Percentiles rank a stretch among this genome's conserved stretches.
These are phyloP conservation scores for Hydriomena furcata DNA, from an alignment of 2,888 invertebrate genomes.

Conservation along the genomic window DNA sequence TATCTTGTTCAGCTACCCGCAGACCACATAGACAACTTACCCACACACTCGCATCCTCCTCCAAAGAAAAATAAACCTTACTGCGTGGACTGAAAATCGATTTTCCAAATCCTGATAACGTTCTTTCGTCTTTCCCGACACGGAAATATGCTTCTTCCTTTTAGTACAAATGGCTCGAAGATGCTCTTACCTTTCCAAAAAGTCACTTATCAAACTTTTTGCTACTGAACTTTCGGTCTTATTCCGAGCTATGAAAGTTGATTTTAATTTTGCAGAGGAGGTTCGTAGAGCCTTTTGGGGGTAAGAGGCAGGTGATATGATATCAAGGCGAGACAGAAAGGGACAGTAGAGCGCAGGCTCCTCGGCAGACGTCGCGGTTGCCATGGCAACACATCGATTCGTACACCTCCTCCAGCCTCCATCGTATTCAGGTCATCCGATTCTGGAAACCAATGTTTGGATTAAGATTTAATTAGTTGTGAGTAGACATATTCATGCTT, in stretches of 20 bases:
- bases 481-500: background rate
- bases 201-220: constrained; percentile 23
- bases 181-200: constrained; percentile 46
- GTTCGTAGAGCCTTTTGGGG: constrained; percentile 43
- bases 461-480: constrained; percentile 23
- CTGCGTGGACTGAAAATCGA: constrained; percentile 4
- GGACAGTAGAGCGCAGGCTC: constrained; percentile 82
- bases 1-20: constrained; percentile 80
- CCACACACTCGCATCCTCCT: constrained; percentile 23
- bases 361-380: constrained; percentile 83
- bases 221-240: constrained; percentile 36
- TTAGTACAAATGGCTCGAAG: constrained; percentile 71
- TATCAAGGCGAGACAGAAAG: constrained; percentile 82
- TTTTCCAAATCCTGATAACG: constrained; percentile 21
- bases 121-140: constrained; percentile 70
- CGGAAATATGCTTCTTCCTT: constrained; percentile 69
- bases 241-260: background rate
- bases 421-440: constrained; percentile 77
- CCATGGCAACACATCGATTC: constrained; percentile 80
- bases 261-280: background rate
- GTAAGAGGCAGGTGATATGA: constrained; percentile 70
- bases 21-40: constrained; percentile 50
- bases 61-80: constrained; percentile 12
- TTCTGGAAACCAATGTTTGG: constrained; percentile 48
- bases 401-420: constrained; percentile 65